Conservation (phyloP, 2,797 vertebrate genomes). For the Todus mexicanus region DNA sequence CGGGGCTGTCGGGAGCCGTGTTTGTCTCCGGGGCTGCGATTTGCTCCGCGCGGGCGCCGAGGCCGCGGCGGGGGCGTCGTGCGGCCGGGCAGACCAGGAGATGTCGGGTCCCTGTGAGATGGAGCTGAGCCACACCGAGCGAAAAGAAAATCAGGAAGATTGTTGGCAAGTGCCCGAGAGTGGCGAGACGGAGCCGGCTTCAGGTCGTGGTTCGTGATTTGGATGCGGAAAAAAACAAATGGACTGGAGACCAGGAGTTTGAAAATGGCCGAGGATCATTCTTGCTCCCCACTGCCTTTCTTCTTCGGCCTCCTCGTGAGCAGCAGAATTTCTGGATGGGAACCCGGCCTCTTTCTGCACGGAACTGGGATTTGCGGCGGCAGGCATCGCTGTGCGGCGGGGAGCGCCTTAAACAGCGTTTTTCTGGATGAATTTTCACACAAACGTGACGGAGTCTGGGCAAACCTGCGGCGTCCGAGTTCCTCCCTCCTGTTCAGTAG, state of each 20-base stretch:
- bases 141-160: not conserved
- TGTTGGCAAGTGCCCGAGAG: too few species aligned
- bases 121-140: not conserved
- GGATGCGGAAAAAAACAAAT: not conserved
- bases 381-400: not conserved
- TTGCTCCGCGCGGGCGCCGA: not conserved
- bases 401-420: not conserved
- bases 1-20: not conserved
- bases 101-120: fast-evolving
- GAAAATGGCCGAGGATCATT: not conserved
- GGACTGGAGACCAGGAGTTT: not conserved
- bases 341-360: not conserved
- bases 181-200: not conserved
- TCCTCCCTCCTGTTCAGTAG: not conserved
- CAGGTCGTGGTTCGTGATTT: not conserved
- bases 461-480: not conserved
- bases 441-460: not conserved
- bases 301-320: not conserved
- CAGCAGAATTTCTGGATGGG: conserved; percentile 15
- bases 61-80: too few species aligned
- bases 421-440: not conserved
- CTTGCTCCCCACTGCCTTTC: not conserved
- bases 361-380: not conserved
- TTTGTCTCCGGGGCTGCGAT: fast-evolving
- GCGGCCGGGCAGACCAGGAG: not conserved